Evolutionary conservation across 2,888 invertebrate species (phyloP).

Genomic region (Cephalotes varians): DNA sequence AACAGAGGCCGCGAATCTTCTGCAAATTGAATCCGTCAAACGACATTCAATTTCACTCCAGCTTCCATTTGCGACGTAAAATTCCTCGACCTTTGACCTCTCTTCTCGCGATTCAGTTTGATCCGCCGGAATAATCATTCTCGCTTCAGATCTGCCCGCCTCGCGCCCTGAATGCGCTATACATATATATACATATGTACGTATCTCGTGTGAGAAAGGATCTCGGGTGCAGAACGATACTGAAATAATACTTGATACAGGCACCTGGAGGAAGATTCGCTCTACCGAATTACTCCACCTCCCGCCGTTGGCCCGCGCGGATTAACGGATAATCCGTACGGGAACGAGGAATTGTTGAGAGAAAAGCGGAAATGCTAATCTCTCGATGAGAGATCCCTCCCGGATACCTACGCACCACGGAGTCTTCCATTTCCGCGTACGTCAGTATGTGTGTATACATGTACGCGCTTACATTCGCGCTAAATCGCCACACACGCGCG

Average conservation of each 20-base stretch:
- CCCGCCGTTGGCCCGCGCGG: constrained; percentile 77
- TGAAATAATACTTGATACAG: constrained; percentile 85
- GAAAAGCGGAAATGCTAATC: constrained; percentile 85
- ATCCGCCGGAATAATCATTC: constrained; percentile 65
- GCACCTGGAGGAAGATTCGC: constrained; percentile 81
- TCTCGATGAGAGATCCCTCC: constrained; percentile 83
- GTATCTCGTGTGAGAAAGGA: constrained; percentile 60
- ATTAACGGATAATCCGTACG: constrained; percentile 85
- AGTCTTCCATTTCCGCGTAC: constrained; percentile 75
- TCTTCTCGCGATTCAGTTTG: constrained; percentile 46
- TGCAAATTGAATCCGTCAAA: background rate
- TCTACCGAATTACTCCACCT: constrained; percentile 73
- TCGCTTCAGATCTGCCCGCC: constrained; percentile 43
- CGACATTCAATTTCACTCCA: background rate
- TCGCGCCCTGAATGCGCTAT: constrained; percentile 31
- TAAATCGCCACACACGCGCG: constrained; percentile 61
- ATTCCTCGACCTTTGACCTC: constrained; percentile 43
- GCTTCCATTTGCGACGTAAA: background rate
- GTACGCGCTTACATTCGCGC: constrained; percentile 43
- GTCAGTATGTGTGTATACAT: constrained; percentile 47
- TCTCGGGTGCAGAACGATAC: constrained; percentile 77
- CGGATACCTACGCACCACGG: constrained; percentile 77
- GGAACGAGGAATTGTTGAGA: constrained; percentile 84
- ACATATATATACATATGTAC: background rate
- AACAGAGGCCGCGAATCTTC: background rate